phyloP scores from a whole-genome alignment of 2,797 vertebrate species.

The Pseudocheirus occidentalis region DNA sequence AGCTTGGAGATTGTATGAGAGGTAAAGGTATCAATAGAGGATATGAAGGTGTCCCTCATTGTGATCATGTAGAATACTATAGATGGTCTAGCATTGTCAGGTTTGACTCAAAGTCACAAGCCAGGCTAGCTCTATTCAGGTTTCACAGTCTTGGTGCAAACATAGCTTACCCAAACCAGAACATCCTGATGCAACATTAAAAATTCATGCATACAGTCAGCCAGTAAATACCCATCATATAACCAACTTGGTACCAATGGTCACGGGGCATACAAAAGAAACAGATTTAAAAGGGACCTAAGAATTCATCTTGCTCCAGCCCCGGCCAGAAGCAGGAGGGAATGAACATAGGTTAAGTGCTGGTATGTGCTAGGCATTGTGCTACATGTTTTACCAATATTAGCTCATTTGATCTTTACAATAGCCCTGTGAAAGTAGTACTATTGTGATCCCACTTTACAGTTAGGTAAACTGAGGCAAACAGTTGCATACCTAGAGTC shows the following conservation, averaged over 20 bases:
- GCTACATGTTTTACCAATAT: neutral
- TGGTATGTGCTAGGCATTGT: neutral
- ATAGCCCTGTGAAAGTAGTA: neutral
- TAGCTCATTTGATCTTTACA: neutral
- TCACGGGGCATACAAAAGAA: neutral
- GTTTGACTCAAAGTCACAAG: neutral
- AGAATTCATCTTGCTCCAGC: neutral
- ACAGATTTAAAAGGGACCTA: neutral
- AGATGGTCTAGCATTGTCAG: neutral
- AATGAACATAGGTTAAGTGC: neutral
- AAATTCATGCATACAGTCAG: neutral
- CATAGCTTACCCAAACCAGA: neutral
- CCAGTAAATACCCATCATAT: neutral
- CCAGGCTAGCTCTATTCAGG: neutral
- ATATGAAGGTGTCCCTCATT: neutral
- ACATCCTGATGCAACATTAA: neutral
- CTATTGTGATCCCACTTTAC: neutral
- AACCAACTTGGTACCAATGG: neutral
- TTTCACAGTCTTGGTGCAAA: neutral
- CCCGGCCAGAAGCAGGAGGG: neutral
- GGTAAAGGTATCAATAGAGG: neutral
- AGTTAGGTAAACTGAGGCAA: neutral
- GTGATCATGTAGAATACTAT: neutral
- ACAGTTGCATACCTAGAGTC: neutral
- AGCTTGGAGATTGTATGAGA: neutral